Percentiles rank a stretch among this genome's conserved stretches.
Conservation (phyloP, 2,888 invertebrate genomes). For the Athalia cordata region DNA sequence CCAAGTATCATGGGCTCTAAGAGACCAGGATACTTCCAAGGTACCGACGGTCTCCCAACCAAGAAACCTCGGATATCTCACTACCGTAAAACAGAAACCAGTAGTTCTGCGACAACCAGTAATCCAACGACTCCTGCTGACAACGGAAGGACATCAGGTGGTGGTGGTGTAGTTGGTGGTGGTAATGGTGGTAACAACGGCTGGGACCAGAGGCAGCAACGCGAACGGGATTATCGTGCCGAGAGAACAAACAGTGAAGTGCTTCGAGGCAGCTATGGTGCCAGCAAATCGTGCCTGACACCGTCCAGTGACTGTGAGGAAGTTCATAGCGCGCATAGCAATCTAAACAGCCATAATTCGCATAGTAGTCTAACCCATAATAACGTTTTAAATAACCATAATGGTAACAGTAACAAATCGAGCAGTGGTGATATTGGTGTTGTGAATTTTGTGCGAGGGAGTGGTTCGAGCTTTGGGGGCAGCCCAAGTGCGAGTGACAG, state of each 20-base stretch:
- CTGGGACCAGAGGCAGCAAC: conserved; percentile 59
- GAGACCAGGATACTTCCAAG: conserved; percentile 79
- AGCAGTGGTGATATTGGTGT: conserved; percentile 45
- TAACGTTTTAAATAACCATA: conserved; percentile 49
- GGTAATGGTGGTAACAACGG: conserved; percentile 46
- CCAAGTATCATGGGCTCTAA: conserved; percentile 77
- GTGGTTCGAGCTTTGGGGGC: conserved; percentile 50
- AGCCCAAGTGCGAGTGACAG: conserved; percentile 58
- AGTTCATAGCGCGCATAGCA: conserved; percentile 48
- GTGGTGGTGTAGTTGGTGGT: conserved; percentile 52
- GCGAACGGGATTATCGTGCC: conserved; percentile 62
- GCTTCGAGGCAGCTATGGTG: conserved; percentile 56
- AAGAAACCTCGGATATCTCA: conserved; percentile 93
- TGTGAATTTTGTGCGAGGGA: conserved; percentile 47
- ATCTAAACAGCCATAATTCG: conserved; percentile 57
- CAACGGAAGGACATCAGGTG: conserved; percentile 61
- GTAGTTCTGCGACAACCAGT: conserved; percentile 68
- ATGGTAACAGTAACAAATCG: conserved; percentile 46
- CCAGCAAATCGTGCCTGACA: conserved; percentile 59
- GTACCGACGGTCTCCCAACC: conserved; percentile 77
- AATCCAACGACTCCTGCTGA: conserved; percentile 61
- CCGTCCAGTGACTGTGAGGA: conserved; percentile 64
- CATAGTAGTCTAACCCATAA: conserved; percentile 59
- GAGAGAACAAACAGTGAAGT: conserved; percentile 68
- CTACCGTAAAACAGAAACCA: conserved; percentile 79